Percentiles rank a stretch among this genome's conserved stretches.
Conservation (phyloP, 2,888 invertebrate genomes). For the Meteorus cinctellus region DNA sequence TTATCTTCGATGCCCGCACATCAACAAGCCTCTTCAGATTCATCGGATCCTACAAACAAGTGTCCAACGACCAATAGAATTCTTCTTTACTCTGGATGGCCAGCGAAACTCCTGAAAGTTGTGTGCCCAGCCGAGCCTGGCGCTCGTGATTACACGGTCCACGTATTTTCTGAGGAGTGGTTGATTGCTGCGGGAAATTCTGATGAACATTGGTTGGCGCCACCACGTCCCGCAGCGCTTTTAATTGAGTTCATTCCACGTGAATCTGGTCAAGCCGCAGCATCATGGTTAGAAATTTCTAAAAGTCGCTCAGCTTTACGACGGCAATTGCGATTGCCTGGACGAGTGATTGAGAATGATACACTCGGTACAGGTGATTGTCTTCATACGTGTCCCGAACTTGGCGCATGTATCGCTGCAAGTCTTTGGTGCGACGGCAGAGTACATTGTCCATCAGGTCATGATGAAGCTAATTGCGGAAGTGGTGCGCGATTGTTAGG, state of each 20-base stretch:
- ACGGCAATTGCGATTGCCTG: slow-evolving; percentile 76
- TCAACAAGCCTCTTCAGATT: slow-evolving; percentile 60
- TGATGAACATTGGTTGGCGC: slow-evolving; percentile 64
- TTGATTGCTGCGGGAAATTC: slow-evolving; percentile 72
- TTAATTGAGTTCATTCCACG: slow-evolving; percentile 81
- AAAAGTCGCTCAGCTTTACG: slow-evolving; percentile 79
- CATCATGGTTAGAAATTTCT: slow-evolving; percentile 85
- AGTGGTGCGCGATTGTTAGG: slow-evolving; percentile 72
- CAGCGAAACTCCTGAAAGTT: slow-evolving; percentile 76
- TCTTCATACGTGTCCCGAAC: slow-evolving; percentile 71
- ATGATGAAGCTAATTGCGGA: slow-evolving; percentile 80
- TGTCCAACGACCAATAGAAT: slow-evolving; percentile 87
- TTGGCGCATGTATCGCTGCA: slow-evolving; percentile 70
- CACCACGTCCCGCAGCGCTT: slow-evolving; percentile 77
- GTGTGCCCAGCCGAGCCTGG: slow-evolving; percentile 84
- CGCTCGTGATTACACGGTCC: slow-evolving; percentile 80
- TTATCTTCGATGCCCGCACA: background rate
- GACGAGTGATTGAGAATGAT: slow-evolving; percentile 63
- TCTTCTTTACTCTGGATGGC: slow-evolving; percentile 86
- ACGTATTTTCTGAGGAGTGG: slow-evolving; percentile 89
- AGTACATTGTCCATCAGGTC: slow-evolving; percentile 74
- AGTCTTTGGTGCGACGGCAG: slow-evolving; percentile 75
- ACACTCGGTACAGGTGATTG: slow-evolving; percentile 65
- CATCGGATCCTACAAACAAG: slow-evolving; percentile 67
- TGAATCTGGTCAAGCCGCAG: slow-evolving; percentile 84